Base-by-base conservation (phyloP, 2,888 invertebrate genomes). In the Eueremaeus valkanovi region DNA sequence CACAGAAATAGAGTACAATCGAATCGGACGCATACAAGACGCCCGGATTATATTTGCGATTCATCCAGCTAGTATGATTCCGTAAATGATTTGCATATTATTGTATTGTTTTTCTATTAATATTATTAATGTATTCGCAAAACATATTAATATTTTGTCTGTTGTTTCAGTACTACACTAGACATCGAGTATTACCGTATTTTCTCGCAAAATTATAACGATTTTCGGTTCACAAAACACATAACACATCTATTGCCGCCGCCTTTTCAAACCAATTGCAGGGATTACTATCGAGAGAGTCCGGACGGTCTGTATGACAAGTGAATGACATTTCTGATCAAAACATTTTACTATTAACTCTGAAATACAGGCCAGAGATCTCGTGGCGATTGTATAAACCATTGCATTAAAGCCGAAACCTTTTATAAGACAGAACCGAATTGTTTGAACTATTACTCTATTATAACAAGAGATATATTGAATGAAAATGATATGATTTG, bases 361-460 rank as follows among this genome's bases (percentile, higher is more conserved):
- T 9, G 3, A 21, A 27, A 21, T 68, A 0, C n/a, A 68, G 68
- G 36, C 16, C 31, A 66, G 27, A 33, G 40, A 27, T 66, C 74
- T 31, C 42, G 66, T 3, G 74, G 66, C 24, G n/a, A 29, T 29
- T 74, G 74, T 51, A 18, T 72, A n/a, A 74, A 31, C 24, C 5
- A 33, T 13, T 74, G 74, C 29, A 74, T 74, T 18, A 73, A 21
- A 29, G 18, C 9, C 11, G 18, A 68, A 13, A 40, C 68, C 5
- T 68, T 40, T 24, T 33, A 36, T 40, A 40, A 40, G 3, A 66
- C 31, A 21, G 16, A 33, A n/a, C n/a, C n/a, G 6, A 40, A 33
- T 33, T 68, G 68, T 33, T 24, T 21, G 5, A 68, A 36, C 36
- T 68, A 36, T 68, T 68, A 36, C 36, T 13, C 24, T 9, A 40